Conservation (phyloP, 92 coral and sea anemone species). For the Phenganax marumi region DNA sequence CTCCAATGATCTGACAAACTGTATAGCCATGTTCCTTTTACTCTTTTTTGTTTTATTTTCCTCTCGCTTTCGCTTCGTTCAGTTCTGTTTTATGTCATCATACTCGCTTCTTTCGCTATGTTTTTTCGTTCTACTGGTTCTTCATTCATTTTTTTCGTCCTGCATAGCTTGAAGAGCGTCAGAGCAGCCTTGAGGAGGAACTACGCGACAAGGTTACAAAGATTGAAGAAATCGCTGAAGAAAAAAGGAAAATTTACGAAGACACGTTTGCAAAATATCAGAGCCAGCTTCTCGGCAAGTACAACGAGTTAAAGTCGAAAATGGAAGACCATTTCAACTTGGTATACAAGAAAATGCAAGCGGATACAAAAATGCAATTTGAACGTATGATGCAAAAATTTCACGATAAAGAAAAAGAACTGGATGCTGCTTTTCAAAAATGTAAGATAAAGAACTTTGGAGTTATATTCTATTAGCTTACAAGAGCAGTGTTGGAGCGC, state of each 20-base stretch:
- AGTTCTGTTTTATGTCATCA: not conserved
- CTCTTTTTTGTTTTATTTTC: not conserved
- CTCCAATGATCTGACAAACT: not conserved
- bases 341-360: slow-evolving; percentile 38
- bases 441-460: slow-evolving; percentile 3
- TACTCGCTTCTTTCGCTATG: not conserved
- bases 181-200: slow-evolving; percentile 26
- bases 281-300: slow-evolving; percentile 33
- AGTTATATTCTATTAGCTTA: too few relatives aligned
- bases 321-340: slow-evolving; percentile 32
- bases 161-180: slow-evolving; percentile 36
- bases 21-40: not conserved
- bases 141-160: not conserved
- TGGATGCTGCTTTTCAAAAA: slow-evolving; percentile 27
- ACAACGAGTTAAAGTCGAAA: slow-evolving; percentile 2
- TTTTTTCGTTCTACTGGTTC: not conserved
- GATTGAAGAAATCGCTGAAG: slow-evolving; percentile 35
- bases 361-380: slow-evolving; percentile 32
- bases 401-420: slow-evolving; percentile 21
- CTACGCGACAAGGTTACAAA: slow-evolving; percentile 29
- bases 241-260: slow-evolving; percentile 36
- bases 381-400: slow-evolving; percentile 24
- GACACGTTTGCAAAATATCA: slow-evolving; percentile 26
- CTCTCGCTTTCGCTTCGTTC: not conserved
- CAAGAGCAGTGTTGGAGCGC: not conserved